phyloP scores from a whole-genome alignment of 1,140 invertebrate species.

The Caenorhabditis brenneri region DNA sequence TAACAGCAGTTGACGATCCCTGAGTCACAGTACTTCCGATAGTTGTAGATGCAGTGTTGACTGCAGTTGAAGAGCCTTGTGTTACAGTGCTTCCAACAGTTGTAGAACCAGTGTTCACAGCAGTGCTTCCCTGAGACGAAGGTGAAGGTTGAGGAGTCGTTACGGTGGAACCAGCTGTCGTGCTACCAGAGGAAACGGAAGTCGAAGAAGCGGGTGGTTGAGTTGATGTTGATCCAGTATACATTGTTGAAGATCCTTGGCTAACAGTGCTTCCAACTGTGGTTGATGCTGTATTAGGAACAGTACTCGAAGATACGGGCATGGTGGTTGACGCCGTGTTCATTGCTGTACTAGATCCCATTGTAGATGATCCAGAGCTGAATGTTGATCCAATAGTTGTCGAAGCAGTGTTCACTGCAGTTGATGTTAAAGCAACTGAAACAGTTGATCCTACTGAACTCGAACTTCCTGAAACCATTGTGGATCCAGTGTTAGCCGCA shows the following conservation, averaged over 20 bases:
- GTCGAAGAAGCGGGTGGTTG: neutral
- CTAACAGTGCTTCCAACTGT: neutral
- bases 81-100: neutral
- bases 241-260: too few species aligned
- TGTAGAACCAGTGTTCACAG: neutral
- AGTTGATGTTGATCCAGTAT: neutral
- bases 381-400: neutral
- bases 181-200: neutral
- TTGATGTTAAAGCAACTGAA: neutral
- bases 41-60: too few species aligned
- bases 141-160: neutral
- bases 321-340: neutral
- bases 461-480: neutral
- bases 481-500: neutral
- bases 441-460: neutral
- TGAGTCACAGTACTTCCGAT: neutral
- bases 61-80: neutral
- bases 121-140: neutral
- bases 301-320: neutral
- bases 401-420: neutral
- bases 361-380: neutral
- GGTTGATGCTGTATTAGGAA: neutral
- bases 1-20: neutral
- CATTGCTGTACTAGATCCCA: neutral
- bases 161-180: neutral